Percentiles rank a stretch among this genome's conserved stretches.
Conservation (phyloP, 2,888 invertebrate species). For the Timandra comae region DNA sequence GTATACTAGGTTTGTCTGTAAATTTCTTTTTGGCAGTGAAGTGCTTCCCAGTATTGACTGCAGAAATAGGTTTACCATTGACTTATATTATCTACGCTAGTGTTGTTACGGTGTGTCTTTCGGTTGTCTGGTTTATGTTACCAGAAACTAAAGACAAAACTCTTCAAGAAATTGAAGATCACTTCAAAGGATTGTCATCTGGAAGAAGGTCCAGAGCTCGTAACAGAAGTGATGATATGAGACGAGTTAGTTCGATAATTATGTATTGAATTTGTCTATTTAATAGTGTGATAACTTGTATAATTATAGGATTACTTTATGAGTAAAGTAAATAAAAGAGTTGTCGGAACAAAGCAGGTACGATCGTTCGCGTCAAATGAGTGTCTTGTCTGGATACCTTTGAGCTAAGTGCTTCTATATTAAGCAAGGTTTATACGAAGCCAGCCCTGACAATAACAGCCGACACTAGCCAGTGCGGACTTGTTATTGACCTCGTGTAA, state of each 20-base stretch:
- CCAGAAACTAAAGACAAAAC: conserved; percentile 83
- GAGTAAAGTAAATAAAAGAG: too few relatives aligned
- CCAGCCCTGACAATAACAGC: too few relatives aligned
- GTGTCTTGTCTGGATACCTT: too few relatives aligned
- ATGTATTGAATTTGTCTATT: conserved; percentile 55
- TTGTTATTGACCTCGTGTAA: too few relatives aligned
- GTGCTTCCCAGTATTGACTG: conserved; percentile 76
- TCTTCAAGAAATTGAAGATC: conserved; percentile 80
- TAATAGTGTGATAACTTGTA: too few relatives aligned
- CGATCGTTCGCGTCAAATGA: too few relatives aligned
- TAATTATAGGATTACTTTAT: too few relatives aligned
- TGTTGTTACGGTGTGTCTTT: conserved; percentile 66
- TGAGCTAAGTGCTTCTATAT: too few relatives aligned
- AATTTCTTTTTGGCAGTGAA: conserved; percentile 82
- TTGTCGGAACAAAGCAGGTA: too few relatives aligned
- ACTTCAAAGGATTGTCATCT: conserved; percentile 49
- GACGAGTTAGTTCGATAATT: conserved; percentile 58
- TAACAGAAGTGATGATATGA: conserved; percentile 40
- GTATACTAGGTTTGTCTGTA: conserved; percentile 78
- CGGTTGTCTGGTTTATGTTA: conserved; percentile 73
- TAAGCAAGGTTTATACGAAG: too few relatives aligned
- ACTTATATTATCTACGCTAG: conserved; percentile 79
- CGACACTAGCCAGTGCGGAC: too few relatives aligned
- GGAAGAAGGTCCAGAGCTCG: too few relatives aligned
- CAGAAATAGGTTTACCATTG: conserved; percentile 67